Conservation (phyloP, 2,797 vertebrate genomes). For the Myotis myotis region DNA sequence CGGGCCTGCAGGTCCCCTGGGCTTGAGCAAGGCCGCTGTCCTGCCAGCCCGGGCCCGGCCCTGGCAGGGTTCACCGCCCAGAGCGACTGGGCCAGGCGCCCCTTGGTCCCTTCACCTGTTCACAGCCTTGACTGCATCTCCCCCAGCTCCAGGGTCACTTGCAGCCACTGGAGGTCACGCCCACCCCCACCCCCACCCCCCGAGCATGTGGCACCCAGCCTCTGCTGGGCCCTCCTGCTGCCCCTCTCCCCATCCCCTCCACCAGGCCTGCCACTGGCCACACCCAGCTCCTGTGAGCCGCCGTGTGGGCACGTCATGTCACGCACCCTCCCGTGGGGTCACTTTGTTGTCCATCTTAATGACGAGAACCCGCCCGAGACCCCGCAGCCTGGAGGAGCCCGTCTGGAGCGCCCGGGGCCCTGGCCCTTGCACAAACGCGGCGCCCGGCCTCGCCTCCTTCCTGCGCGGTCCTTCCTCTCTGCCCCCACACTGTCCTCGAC, state of each 20-base stretch:
- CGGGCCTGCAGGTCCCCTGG: not conserved
- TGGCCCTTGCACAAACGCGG: not conserved
- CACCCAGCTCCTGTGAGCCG: not conserved
- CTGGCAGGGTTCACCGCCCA: not conserved
- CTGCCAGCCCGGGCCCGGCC: accelerated
- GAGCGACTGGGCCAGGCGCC: accelerated
- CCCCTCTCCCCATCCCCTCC: accelerated
- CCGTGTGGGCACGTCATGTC: accelerated
- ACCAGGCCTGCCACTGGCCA: accelerated
- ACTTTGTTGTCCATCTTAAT: not conserved
- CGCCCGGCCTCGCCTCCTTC: not conserved
- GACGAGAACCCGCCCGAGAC: not conserved
- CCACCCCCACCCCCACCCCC: accelerated
- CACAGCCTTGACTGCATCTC: too few relatives aligned
- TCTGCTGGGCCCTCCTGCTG: not conserved
- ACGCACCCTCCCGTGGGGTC: not conserved
- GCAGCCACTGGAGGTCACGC: not conserved
- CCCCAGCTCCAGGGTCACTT: not conserved
- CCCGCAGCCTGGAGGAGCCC: not conserved
- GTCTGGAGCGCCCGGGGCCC: not conserved
- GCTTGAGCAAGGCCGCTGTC: not conserved
- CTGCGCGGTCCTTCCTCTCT: accelerated
- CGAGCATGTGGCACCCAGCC: accelerated
- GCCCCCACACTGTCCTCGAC: not conserved
- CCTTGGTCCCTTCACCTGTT: accelerated